phyloP scores from a whole-genome alignment of 2,888 invertebrate genomes.

The Tinea semifulvella region DNA sequence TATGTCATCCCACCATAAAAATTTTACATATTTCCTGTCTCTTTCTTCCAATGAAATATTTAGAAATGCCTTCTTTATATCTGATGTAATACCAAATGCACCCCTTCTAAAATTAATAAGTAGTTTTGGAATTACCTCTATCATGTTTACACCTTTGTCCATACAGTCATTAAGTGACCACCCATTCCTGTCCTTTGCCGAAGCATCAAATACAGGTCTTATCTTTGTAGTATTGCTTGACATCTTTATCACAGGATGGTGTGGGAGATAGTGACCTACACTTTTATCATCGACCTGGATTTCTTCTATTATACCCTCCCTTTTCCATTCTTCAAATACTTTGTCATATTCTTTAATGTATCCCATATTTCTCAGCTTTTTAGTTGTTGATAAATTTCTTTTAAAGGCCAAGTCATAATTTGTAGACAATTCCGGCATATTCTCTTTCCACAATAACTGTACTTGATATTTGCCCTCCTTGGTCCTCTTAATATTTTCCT shows the following conservation, averaged over 20 bases:
- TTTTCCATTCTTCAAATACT: not conserved
- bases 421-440: not conserved
- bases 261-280: conserved; percentile 21
- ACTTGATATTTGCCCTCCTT: conserved; percentile 1
- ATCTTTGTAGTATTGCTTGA: conserved; percentile 23
- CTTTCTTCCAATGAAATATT: conserved; percentile 22
- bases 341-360: conserved; percentile 6
- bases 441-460: not conserved
- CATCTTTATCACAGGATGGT: conserved; percentile 23
- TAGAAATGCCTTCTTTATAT: conserved; percentile 27
- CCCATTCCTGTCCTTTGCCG: conserved; percentile 19
- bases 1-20: conserved; percentile 22
- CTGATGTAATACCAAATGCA: conserved; percentile 22
- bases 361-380: not conserved
- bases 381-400: not conserved
- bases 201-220: conserved; percentile 27
- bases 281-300: not conserved
- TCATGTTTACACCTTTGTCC: conserved; percentile 25
- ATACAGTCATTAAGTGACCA: conserved; percentile 27
- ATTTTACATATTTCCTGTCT: conserved; percentile 25
- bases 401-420: not conserved
- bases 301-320: not conserved
- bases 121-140: conserved; percentile 21
- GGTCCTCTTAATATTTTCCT: not conserved
- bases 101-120: conserved; percentile 19